phyloP scores from a whole-genome alignment of 2,113 vertebrate genomes.

The Chelonoidis abingdonii region DNA sequence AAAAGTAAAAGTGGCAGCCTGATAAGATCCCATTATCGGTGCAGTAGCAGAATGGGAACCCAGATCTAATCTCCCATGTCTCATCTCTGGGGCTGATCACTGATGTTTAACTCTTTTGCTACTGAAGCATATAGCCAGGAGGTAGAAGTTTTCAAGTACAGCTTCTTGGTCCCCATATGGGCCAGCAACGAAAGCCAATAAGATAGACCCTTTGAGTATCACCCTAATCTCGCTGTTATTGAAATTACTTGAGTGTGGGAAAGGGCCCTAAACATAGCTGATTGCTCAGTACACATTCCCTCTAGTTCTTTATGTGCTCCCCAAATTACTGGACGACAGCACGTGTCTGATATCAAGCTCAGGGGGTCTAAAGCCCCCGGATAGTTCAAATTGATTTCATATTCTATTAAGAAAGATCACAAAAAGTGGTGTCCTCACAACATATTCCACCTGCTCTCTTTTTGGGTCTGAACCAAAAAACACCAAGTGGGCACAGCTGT shows the following conservation, averaged over 20 bases:
- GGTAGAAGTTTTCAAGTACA: background rate
- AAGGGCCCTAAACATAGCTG: background rate
- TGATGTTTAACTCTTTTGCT: slow-evolving; percentile 1
- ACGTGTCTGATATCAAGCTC: background rate
- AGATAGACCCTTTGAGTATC: background rate
- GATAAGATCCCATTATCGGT: slow-evolving; percentile 63
- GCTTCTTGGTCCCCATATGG: background rate
- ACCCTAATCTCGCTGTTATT: background rate
- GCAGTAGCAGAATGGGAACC: slow-evolving; percentile 49
- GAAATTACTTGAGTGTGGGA: background rate
- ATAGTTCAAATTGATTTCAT: background rate
- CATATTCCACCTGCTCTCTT: background rate
- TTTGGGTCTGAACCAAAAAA: background rate
- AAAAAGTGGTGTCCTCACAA: background rate
- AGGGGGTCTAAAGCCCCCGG: background rate
- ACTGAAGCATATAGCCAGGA: background rate
- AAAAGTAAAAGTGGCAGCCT: slow-evolving; percentile 53
- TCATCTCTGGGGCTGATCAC: slow-evolving; percentile 13
- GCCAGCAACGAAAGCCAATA: background rate
- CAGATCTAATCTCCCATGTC: slow-evolving; percentile 43
- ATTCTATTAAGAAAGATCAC: background rate
- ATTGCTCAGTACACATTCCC: background rate
- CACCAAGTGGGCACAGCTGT: background rate
- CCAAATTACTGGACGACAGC: background rate
- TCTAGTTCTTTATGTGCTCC: background rate